Conservation (phyloP, 2,888 invertebrate genomes). For the Pollenia griseotomentosa region DNA sequence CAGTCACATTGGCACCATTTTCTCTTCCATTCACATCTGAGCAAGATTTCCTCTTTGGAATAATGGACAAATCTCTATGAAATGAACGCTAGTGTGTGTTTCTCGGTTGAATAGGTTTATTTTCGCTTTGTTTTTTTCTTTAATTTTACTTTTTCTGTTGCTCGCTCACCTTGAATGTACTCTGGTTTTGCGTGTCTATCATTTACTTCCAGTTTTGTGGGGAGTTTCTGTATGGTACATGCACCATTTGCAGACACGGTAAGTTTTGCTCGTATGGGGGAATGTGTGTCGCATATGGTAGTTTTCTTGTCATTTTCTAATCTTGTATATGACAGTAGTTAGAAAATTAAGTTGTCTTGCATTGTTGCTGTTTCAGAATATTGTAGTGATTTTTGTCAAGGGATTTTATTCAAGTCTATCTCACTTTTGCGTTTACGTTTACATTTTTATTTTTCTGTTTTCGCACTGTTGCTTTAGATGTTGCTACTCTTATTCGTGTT, state of each 20-base stretch:
- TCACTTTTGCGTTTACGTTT: slow-evolving; percentile 13
- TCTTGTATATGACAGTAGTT: slow-evolving; percentile 35
- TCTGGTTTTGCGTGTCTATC: slow-evolving; percentile 39
- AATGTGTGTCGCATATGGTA: slow-evolving; percentile 27
- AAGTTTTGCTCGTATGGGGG: neutral
- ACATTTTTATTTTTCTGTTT: neutral
- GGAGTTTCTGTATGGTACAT: neutral
- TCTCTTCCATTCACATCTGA: neutral
- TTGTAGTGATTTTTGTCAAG: slow-evolving; percentile 46
- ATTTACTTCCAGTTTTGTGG: slow-evolving; percentile 26
- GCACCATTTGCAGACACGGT: too few species aligned
- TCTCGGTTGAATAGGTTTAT: slow-evolving; percentile 7
- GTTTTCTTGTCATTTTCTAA: slow-evolving; percentile 43
- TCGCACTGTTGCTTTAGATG: neutral
- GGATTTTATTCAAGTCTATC: slow-evolving; percentile 6
- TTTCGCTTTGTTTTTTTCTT: slow-evolving; percentile 6
- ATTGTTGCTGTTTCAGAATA: slow-evolving; percentile 32
- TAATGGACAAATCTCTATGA: neutral
- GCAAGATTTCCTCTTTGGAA: slow-evolving; percentile 3
- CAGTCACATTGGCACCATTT: slow-evolving; percentile 33
- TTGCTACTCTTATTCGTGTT: neutral
- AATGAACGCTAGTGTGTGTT: neutral
- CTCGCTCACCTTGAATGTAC: slow-evolving; percentile 36
- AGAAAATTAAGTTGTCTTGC: slow-evolving; percentile 31
- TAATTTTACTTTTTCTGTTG: slow-evolving; percentile 6